Evolutionary conservation across 2,113 vertebrate genomes (phyloP), one percentile per base, ranked within the genome.

Genomic region (Montifringilla adamsi): DNA sequence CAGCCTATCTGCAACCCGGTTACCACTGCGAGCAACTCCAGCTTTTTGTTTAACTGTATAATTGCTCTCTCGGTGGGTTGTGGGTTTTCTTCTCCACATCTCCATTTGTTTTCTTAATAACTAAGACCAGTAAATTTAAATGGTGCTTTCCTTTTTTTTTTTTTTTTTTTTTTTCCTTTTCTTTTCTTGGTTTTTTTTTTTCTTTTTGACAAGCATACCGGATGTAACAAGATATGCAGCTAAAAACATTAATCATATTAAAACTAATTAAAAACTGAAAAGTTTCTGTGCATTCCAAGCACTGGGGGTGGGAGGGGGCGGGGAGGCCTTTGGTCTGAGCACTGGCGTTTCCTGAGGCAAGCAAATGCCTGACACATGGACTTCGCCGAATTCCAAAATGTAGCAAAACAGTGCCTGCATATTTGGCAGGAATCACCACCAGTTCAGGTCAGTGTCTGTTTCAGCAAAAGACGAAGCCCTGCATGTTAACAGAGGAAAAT

Each of bases 381-480:
- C 95, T 95, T 88, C 75, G 31, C 97, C 43, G 97, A 98, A 98
- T 98, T 98, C 97, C 97, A 97, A 98, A 98, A 96, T 96, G 94
- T 95, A 98, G 96, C 97, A 98, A 98, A 98, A 98, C 98, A 98
- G 91, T 94, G 97, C 97, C 93, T 97, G 97, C 94, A 87, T 98
- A 96, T 95, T 98, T 98, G 98, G 98, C 98, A 98, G 95, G 95
- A 92, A 97, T 94, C 97, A 75, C 84, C 96, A 96, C 66, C 96
- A 82, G 97, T 93, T 97, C 98, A 97, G 97, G 98, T 98, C 98
- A 98, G 95, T 98, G 97, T 98, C 97, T 97, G 92, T 75, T 96
- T 95, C 95, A 96, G 96, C 85, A 94, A 73, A 84, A 95, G 95
- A 94, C 21, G 81, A 96, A 94, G 83, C 93, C 83, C 84, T 90